Evolutionary conservation across 2,797 vertebrate genomes (phyloP).

Genomic region (Hafferia zeledoni): DNA sequence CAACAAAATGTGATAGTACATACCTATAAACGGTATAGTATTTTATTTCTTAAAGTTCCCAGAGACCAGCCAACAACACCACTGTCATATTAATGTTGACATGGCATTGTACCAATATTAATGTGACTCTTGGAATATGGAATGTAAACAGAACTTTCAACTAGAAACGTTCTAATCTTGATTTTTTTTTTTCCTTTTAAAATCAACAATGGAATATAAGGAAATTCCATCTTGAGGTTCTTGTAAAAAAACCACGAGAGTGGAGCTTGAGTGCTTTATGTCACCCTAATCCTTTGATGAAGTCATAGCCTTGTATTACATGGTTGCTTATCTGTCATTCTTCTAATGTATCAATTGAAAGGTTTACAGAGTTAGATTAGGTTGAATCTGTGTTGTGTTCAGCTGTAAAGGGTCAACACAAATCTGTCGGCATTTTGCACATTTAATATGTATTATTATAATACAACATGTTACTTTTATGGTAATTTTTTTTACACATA

Average conservation of each 20-base stretch:
- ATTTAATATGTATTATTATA: constrained; percentile 83
- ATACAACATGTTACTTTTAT: constrained; percentile 83
- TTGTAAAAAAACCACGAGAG: constrained; percentile 48
- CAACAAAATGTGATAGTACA: constrained; percentile 41
- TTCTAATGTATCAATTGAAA: constrained; percentile 73
- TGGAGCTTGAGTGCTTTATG: constrained; percentile 66
- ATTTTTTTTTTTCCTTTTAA: constrained; percentile 20
- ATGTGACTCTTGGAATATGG: constrained; percentile 70
- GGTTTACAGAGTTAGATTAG: constrained; percentile 80
- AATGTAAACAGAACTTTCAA: constrained; percentile 66
- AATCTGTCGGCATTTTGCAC: constrained; percentile 86
- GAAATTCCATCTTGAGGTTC: constrained; percentile 60
- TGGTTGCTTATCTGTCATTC: constrained; percentile 70
- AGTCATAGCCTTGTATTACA: constrained; percentile 68
- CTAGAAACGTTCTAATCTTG: constrained; percentile 65
- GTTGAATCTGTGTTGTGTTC: constrained; percentile 79
- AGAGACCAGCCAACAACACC: constrained; percentile 70
- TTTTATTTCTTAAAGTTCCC: constrained; percentile 57
- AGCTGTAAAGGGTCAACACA: constrained; percentile 83
- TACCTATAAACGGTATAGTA: constrained; percentile 47
- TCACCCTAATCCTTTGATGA: constrained; percentile 65
- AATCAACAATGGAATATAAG: constrained; percentile 42
- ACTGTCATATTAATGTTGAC: constrained; percentile 69
- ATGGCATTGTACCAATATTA: constrained; percentile 64
- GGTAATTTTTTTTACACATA: constrained; percentile 85